phyloP scores from a whole-genome alignment of 2,113 vertebrate genomes.

The Scatophagus argus region DNA sequence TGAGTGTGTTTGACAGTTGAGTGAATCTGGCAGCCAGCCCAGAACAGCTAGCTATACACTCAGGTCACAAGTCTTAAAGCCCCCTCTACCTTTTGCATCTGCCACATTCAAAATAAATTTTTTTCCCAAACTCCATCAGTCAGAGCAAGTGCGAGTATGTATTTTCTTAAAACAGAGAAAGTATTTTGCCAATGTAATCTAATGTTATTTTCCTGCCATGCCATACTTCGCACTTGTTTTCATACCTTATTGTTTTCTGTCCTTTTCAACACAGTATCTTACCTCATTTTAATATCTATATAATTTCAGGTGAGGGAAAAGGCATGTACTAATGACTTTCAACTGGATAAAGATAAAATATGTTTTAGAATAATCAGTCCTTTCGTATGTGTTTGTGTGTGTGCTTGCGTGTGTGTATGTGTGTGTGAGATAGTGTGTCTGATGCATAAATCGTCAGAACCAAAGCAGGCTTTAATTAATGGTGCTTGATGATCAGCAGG shows the following conservation, averaged over 20 bases:
- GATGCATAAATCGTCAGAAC: conserved; percentile 64
- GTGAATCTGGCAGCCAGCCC: conserved; percentile 39
- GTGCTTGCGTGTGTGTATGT: neutral
- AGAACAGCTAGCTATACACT: conserved; percentile 2
- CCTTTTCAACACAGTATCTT: conserved; percentile 1
- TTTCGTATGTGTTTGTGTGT: neutral
- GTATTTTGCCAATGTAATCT: neutral
- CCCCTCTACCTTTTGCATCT: neutral
- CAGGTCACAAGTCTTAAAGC: conserved; percentile 3
- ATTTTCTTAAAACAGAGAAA: neutral
- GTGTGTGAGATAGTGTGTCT: neutral
- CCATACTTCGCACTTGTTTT: conserved; percentile 17
- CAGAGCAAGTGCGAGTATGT: neutral
- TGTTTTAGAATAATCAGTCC: conserved; percentile 25
- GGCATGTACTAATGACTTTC: conserved; percentile 24
- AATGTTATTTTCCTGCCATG: neutral
- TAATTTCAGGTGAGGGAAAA: neutral
- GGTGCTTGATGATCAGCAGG: conserved; percentile 68
- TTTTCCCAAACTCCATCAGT: neutral
- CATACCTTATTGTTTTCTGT: neutral
- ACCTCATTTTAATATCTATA: conserved; percentile 26
- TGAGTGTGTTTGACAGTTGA: conserved; percentile 43
- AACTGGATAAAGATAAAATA: conserved; percentile 55
- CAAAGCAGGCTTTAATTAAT: conserved; percentile 77
- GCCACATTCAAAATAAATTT: neutral